Evolutionary conservation across 2,113 vertebrate species (phyloP).

Genomic region (Corythaixoides concolor): DNA sequence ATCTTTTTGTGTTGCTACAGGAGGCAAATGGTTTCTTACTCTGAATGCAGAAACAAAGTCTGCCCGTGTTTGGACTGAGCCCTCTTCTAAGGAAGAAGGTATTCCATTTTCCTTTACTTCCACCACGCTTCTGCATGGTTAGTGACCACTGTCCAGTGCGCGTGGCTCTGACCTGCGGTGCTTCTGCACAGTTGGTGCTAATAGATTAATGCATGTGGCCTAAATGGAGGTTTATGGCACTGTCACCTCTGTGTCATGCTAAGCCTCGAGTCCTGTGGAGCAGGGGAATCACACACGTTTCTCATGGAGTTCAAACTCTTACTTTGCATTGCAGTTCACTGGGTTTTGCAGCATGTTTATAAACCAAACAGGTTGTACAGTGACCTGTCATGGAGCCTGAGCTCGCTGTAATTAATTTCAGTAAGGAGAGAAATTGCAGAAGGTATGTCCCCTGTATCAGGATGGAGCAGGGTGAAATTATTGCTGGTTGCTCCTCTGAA

Average conservation of each 20-base stretch:
- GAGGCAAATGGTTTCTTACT: not conserved
- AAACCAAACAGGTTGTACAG: not conserved
- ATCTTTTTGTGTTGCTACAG: not conserved
- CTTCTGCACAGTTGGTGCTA: not conserved
- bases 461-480: not conserved
- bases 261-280: not conserved
- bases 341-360: not conserved
- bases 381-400: not conserved
- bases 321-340: not conserved
- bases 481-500: not conserved
- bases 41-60: not conserved
- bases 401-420: not conserved
- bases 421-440: not conserved
- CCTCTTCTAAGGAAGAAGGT: not conserved
- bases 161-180: not conserved
- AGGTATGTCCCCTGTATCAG: not conserved
- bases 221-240: constrained; percentile 56
- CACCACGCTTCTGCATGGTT: not conserved
- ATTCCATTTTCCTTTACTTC: not conserved
- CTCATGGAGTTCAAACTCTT: not conserved
- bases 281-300: not conserved
- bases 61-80: not conserved
- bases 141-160: not conserved
- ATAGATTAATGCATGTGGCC: not conserved
- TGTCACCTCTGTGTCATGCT: constrained; percentile 14